A percentile compares a stretch with the other conserved stretches of the same genome.
phyloP scores from a whole-genome alignment of 1,140 invertebrate species.

The Apis florea region DNA sequence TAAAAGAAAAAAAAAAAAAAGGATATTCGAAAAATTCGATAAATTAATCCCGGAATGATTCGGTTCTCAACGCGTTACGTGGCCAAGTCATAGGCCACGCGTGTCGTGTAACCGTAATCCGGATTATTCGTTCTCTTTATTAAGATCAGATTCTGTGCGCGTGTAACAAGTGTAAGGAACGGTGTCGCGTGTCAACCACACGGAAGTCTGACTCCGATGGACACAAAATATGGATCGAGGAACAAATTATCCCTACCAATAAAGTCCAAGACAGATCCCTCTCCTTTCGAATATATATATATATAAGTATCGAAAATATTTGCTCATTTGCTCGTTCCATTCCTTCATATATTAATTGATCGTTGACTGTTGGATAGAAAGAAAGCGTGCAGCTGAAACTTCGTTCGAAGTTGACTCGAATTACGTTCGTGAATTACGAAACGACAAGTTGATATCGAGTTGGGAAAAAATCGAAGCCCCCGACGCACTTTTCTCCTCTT shows the following conservation, averaged over 20 bases:
- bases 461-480: no score
- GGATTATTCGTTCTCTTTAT: slow-evolving; percentile 25
- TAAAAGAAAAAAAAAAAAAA: no score
- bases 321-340: no score
- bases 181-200: slow-evolving; percentile 45
- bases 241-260: not conserved
- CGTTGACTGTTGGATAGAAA: no score
- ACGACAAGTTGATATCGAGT: no score
- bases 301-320: no score
- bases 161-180: slow-evolving; percentile 28
- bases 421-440: no score
- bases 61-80: not conserved
- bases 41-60: not conserved
- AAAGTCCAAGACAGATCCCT: not conserved
- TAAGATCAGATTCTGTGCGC: not conserved
- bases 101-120: slow-evolving; percentile 1
- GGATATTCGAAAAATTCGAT: not conserved
- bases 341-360: no score
- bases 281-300: no score
- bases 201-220: slow-evolving; percentile 25
- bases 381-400: no score
- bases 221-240: slow-evolving; percentile 2
- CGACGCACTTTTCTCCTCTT: no score
- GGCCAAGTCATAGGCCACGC: not conserved
- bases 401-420: no score